These are phyloP conservation scores for Drosophila paracracens DNA, from an alignment of 2,888 invertebrate species.

Conservation along the genomic window DNA sequence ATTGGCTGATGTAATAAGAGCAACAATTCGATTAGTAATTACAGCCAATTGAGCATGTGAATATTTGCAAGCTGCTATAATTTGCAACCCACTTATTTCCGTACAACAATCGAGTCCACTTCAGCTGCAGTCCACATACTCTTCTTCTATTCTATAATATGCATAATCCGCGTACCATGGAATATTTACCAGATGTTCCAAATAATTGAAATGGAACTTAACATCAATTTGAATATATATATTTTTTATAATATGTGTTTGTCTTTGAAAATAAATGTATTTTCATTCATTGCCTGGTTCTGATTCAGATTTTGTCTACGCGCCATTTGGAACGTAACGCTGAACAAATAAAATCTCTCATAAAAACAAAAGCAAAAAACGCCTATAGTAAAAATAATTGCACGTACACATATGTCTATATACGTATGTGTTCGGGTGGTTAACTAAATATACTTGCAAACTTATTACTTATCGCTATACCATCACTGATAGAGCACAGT, in stretches of 20 bases:
- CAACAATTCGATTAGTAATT: constrained; percentile 29
- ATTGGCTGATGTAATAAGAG: constrained; percentile 1
- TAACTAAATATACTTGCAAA: constrained; percentile 42
- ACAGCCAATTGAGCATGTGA: constrained; percentile 34
- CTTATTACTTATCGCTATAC: constrained; percentile 50
- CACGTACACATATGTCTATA: constrained; percentile 1
- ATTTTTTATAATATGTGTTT: background rate
- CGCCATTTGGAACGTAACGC: constrained; percentile 45
- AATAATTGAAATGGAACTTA: constrained; percentile 31
- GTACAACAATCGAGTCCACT: background rate
- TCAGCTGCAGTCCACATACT: background rate
- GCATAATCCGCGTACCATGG: constrained; percentile 35
- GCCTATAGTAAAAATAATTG: constrained; percentile 2
- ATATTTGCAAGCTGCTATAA: constrained; percentile 40
- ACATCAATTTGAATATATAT: constrained; percentile 8
- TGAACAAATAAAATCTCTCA: constrained; percentile 20
- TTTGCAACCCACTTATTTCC: background rate
- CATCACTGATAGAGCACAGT: constrained; percentile 36
- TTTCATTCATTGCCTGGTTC: background rate
- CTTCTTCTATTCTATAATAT: constrained; percentile 8
- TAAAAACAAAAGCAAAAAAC: background rate
- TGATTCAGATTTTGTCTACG: constrained; percentile 34
- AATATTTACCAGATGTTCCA: constrained; percentile 46
- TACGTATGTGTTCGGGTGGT: background rate
- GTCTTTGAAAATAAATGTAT: background rate